Base-by-base conservation (phyloP, 2,888 invertebrate species). In the Chydorus sphaericus region DNA sequence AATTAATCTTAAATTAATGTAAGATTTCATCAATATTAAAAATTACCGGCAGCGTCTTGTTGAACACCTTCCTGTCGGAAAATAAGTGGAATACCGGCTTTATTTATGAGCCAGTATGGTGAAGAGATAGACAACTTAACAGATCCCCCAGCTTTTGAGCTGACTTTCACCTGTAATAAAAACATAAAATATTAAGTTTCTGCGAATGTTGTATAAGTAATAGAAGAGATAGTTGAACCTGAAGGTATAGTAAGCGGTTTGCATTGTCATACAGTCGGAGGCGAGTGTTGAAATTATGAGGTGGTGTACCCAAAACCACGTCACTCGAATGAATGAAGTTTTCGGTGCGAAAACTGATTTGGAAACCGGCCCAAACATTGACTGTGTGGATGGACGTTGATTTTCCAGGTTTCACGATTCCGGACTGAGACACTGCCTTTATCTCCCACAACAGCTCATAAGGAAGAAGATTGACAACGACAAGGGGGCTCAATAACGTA, bases 101-200 rank as follows among this genome's bases (percentile, higher is more conserved):
- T 87, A 74, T 98, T 97, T 58, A 97, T 82, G 62, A 98, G 79
- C 96, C 96, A 97, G 73, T 85, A 93, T 3, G 89, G 85, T 3
- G 88, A 85, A 51, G 82, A 83, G 28, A 94, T 76, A 20, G 79
- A 80, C 62, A 90, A 76, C 79, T 82, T 67, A 57, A 65, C 58
- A 4, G 55, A 37, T 1, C 55, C 55, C 6, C 48, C 49, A 36
- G 49, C 48, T n/a, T 39, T 37, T 14, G 31, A 39, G 51, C 58
- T 49, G 28, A 55, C 44, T 49, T 33, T 39, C 8, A 44, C 44
- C 44, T 44, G 14, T 29, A 31, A 31, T 44, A 56, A 61, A 8
- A 7, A 26, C 28, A 23, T 33, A 14, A 10, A 20, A 23, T 20
- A 10, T 44, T 26, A 44, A 16, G 11, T n/a, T n/a, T n/a, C n/a